A percentile compares a stretch with the other conserved stretches of the same genome.
Evolutionary conservation across 2,888 invertebrate genomes (phyloP).

Genomic region (Morpho deidamia): DNA sequence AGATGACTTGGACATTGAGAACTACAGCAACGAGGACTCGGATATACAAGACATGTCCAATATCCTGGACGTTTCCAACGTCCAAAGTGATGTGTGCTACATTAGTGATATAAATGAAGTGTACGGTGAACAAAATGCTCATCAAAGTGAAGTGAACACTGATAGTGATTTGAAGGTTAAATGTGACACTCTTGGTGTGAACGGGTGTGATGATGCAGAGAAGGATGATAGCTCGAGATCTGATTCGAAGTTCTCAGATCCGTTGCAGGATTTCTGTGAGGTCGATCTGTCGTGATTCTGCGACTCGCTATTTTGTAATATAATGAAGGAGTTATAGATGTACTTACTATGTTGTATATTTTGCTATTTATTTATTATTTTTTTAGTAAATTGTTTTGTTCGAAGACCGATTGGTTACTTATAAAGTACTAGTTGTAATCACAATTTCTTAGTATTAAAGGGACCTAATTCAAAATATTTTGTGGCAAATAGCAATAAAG

Average conservation of each 20-base stretch:
- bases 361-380: neutral
- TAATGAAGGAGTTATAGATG: conserved; percentile 31
- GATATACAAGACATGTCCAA: conserved; percentile 20
- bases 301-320: conserved; percentile 41
- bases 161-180: neutral
- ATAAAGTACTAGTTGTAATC: no score
- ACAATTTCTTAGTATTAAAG: no score
- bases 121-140: neutral
- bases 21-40: conserved; percentile 34
- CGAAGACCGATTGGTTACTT: no score
- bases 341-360: neutral
- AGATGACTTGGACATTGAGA: conserved; percentile 41
- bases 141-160: neutral
- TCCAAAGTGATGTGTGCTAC: neutral
- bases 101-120: neutral
- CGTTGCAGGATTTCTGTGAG: conserved; percentile 50
- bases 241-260: conserved; percentile 35
- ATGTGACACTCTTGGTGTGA: conserved; percentile 17
- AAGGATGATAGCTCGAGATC: conserved; percentile 28
- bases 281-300: conserved; percentile 56
- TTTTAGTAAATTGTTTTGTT: neutral
- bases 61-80: conserved; percentile 7
- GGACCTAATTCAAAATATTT: no score
- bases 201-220: conserved; percentile 18
- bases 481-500: no score